These are phyloP conservation scores for Sorex fumeus DNA, from an alignment of 2,113 vertebrate species.

Conservation along the genomic window DNA sequence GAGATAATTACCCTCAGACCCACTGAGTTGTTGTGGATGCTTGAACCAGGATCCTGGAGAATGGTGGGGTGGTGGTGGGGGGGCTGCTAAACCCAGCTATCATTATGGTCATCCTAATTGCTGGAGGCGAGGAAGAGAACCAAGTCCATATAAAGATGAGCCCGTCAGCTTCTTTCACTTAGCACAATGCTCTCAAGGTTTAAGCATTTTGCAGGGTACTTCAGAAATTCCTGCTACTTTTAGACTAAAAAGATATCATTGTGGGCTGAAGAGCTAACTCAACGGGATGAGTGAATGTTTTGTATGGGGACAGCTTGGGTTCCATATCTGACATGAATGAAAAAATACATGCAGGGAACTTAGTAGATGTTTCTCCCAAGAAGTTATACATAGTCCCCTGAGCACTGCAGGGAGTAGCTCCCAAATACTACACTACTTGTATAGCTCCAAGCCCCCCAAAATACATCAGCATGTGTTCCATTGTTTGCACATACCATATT, in stretches of 20 bases:
- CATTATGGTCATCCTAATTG: neutral
- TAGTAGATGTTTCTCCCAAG: too few relatives aligned
- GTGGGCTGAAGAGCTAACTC: neutral
- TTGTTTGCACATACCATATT: too few relatives aligned
- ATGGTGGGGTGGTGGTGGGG: neutral
- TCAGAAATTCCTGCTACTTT: neutral
- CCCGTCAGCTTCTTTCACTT: neutral
- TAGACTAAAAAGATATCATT: neutral
- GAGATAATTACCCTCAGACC: neutral
- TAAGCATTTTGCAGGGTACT: neutral
- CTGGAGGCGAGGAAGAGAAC: neutral
- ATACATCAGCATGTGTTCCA: too few relatives aligned
- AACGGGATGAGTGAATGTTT: too few relatives aligned
- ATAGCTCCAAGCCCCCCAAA: too few relatives aligned
- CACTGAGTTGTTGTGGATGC: neutral
- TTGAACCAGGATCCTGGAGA: neutral
- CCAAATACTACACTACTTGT: too few relatives aligned
- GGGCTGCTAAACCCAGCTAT: neutral
- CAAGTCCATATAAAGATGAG: neutral
- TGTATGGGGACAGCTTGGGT: too few relatives aligned
- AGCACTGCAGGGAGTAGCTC: too few relatives aligned
- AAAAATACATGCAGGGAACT: too few relatives aligned
- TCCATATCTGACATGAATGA: too few relatives aligned
- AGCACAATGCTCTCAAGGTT: neutral
- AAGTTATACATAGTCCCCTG: too few relatives aligned